These are phyloP conservation scores for Himalopsyche japonica DNA, from an alignment of 2,888 invertebrate species.

Conservation along the genomic window DNA sequence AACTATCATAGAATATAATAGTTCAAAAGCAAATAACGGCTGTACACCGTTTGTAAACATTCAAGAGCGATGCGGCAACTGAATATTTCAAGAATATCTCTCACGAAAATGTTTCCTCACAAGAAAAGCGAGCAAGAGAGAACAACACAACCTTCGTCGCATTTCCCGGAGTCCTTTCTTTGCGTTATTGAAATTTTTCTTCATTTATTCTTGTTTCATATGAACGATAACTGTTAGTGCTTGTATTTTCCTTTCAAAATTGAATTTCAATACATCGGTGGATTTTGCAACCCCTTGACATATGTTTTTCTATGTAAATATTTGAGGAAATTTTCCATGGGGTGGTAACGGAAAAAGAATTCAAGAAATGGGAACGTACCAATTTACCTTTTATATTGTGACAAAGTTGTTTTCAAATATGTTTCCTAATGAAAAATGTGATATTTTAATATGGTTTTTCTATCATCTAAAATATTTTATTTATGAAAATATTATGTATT, in stretches of 20 bases:
- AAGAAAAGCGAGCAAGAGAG: background rate
- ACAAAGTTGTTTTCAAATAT: too few relatives aligned
- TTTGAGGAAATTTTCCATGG: background rate
- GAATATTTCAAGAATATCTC: conserved; percentile 26
- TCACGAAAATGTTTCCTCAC: background rate
- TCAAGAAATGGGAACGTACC: background rate
- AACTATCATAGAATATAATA: background rate
- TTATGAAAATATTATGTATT: too few relatives aligned
- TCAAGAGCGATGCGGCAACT: background rate
- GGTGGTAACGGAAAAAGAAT: background rate
- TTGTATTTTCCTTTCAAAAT: conserved; percentile 2
- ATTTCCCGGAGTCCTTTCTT: conserved; percentile 1
- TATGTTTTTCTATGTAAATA: background rate
- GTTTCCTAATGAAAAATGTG: too few relatives aligned
- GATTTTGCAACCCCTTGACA: background rate
- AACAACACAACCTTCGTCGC: conserved; percentile 7
- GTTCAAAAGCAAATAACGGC: background rate
- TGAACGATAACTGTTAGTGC: conserved; percentile 10
- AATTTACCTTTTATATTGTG: too few relatives aligned
- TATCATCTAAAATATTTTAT: too few relatives aligned
- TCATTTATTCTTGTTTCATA: conserved; percentile 26
- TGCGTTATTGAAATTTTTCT: conserved; percentile 30
- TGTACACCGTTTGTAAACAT: background rate
- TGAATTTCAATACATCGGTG: background rate
- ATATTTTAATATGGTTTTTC: too few relatives aligned